Evolutionary conservation across 2,113 vertebrate species (phyloP).

Genomic region (Calyptommatus sinebrachiatus): DNA sequence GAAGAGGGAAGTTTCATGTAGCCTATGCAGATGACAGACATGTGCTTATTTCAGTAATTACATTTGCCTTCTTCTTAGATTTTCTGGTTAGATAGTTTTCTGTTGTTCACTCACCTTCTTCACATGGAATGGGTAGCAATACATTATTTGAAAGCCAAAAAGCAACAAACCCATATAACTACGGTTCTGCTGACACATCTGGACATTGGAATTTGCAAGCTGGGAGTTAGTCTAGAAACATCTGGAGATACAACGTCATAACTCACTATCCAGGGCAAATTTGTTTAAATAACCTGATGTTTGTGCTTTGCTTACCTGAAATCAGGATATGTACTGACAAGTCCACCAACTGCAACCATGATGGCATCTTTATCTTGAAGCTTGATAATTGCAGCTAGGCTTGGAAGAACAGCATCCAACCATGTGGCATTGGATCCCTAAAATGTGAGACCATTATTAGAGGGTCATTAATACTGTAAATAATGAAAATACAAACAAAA

Average conservation of each 20-base stretch:
- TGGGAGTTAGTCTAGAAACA: too few species aligned
- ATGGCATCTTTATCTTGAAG: constrained; percentile 82
- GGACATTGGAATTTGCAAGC: too few species aligned
- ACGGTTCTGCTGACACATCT: neutral
- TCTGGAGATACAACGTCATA: too few species aligned
- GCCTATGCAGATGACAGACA: neutral
- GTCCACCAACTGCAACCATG: constrained; percentile 79
- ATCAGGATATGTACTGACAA: constrained; percentile 75
- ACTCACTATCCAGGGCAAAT: too few species aligned
- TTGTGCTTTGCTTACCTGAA: constrained; percentile 74
- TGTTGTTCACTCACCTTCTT: neutral
- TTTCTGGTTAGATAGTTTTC: neutral
- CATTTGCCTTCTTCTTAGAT: neutral
- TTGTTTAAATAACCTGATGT: neutral
- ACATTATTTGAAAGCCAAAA: neutral
- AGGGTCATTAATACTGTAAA: too few species aligned
- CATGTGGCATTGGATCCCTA: constrained; percentile 79
- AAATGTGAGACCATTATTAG: neutral
- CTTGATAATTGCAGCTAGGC: constrained; percentile 81
- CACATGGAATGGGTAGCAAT: neutral
- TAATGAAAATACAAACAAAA: too few species aligned
- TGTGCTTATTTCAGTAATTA: neutral
- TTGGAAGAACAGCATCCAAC: constrained; percentile 72
- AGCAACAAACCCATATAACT: neutral
- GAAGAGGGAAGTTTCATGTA: too few species aligned